phyloP scores from a whole-genome alignment of 2,113 vertebrate species.

The Phrynosoma platyrhinos region DNA sequence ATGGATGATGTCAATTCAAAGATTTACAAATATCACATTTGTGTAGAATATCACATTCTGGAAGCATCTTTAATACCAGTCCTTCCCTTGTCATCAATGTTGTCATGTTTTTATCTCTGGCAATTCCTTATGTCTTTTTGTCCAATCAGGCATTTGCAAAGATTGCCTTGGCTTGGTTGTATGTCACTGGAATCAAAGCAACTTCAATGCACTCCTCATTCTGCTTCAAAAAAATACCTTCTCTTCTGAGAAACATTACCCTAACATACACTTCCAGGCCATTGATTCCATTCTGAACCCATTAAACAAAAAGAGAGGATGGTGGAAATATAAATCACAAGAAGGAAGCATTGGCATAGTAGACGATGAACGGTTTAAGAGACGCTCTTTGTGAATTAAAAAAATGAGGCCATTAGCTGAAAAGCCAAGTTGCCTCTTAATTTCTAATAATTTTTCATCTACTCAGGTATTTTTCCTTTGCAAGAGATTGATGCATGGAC shows the following conservation, averaged over 20 bases:
- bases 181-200: neutral
- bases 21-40: neutral
- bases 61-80: neutral
- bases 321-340: slow-evolving; percentile 58
- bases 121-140: neutral
- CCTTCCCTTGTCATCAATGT: neutral
- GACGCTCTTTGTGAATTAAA: slow-evolving; percentile 45
- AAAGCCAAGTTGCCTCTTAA: slow-evolving; percentile 44
- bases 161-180: neutral
- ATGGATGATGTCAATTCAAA: no score
- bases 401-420: slow-evolving; percentile 60
- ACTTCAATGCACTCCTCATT: neutral
- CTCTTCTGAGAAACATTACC: slow-evolving; percentile 61
- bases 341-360: slow-evolving; percentile 50
- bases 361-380: slow-evolving; percentile 55
- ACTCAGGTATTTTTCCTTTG: slow-evolving; percentile 23
- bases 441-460: slow-evolving; percentile 56
- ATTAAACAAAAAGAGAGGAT: slow-evolving; percentile 19
- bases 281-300: slow-evolving; percentile 62
- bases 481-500: slow-evolving; percentile 40
- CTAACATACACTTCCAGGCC: slow-evolving; percentile 58
- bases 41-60: neutral
- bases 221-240: slow-evolving; percentile 36
- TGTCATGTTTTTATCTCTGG: neutral
- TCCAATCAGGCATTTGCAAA: neutral